A percentile compares a stretch with the other conserved stretches of the same genome.
Conservation (phyloP, 2,797 vertebrate genomes). For the Ctenopoma kingsleyae region DNA sequence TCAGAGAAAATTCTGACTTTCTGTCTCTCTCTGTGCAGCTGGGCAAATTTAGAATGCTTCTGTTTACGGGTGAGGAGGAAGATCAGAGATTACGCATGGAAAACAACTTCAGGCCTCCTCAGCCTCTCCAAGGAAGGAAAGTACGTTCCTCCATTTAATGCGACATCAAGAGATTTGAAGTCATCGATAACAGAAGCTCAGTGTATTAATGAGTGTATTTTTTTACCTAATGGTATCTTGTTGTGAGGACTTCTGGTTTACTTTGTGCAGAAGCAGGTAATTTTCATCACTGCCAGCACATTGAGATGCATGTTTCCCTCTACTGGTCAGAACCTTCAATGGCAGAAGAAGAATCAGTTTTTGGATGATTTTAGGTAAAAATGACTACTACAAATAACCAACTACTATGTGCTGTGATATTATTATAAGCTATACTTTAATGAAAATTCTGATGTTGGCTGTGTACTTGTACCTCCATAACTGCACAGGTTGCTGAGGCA, state of each 20-base stretch:
- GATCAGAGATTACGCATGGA: constrained; percentile 92
- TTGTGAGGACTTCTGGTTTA: constrained; percentile 32
- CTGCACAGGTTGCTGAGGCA: neutral
- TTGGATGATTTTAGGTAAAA: constrained; percentile 4
- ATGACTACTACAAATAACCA: constrained; percentile 16
- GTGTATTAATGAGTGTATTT: constrained; percentile 41
- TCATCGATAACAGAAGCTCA: neutral
- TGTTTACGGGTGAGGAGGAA: constrained; percentile 88
- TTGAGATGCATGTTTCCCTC: constrained; percentile 23
- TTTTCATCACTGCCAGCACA: constrained; percentile 30
- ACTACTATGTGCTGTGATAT: neutral
- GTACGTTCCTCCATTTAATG: constrained; percentile 90
- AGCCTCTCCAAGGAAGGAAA: constrained; percentile 92
- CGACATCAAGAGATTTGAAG: constrained; percentile 13
- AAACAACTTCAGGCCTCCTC: constrained; percentile 95
- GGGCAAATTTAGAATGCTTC: constrained; percentile 92
- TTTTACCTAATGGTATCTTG: constrained; percentile 28
- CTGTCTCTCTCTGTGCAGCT: constrained; percentile 79
- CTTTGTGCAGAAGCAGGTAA: constrained; percentile 13
- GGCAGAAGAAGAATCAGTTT: constrained; percentile 6
- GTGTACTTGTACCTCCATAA: neutral
- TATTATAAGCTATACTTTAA: neutral
- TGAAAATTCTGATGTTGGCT: constrained; percentile 15
- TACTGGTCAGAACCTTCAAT: constrained; percentile 23
- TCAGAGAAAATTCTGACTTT: neutral